A percentile compares a stretch with the other conserved stretches of the same genome.
Conservation (phyloP, 2,797 vertebrate species). For the Simalia tracyae region DNA sequence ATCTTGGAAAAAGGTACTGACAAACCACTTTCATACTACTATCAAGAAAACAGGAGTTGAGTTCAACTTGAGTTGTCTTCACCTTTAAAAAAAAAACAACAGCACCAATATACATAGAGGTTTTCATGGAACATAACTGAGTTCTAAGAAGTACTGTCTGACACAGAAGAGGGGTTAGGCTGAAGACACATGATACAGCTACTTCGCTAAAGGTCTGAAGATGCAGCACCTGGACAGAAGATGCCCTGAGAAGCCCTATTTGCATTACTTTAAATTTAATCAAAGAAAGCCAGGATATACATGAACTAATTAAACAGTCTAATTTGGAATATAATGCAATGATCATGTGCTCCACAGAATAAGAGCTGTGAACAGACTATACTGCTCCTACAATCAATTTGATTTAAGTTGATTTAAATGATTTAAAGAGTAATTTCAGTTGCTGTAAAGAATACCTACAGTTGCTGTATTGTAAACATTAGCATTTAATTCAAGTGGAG, state of each 20-base stretch:
- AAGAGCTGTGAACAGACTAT: not conserved
- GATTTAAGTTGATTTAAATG: not conserved
- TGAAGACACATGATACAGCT: not conserved
- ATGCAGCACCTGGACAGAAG: not conserved
- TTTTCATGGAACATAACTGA: not conserved
- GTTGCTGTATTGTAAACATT: constrained; percentile 33
- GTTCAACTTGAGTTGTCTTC: not conserved
- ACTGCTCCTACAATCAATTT: not conserved
- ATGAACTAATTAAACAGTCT: not conserved
- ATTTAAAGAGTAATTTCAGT: constrained; percentile 41
- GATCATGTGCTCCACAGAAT: not conserved
- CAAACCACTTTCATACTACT: not conserved
- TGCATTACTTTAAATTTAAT: not conserved
- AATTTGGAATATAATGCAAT: not conserved
- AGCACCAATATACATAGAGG: not conserved
- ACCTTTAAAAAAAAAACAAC: not conserved
- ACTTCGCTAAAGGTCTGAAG: not conserved
- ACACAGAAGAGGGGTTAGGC: not conserved
- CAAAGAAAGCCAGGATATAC: not conserved
- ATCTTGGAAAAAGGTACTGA: not conserved
- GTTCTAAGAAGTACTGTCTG: not conserved
- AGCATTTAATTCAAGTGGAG: constrained; percentile 53
- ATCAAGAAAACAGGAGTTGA: not conserved
- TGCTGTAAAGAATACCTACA: constrained; percentile 4
- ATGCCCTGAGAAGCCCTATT: not conserved